Base-by-base conservation (phyloP, 2,888 invertebrate species). In the Ennomos erosarius region DNA sequence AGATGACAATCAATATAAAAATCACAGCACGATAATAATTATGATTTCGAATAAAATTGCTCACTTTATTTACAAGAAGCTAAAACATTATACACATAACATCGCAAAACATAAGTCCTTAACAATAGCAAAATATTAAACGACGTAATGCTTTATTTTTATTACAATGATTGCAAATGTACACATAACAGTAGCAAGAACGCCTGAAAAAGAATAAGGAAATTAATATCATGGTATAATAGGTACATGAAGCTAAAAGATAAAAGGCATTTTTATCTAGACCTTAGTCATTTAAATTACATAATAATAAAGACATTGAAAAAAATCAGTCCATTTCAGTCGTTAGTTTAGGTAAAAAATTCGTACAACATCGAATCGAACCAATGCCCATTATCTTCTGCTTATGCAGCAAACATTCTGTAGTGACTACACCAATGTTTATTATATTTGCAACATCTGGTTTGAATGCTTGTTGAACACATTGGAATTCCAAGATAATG, bases 131-230 rank as follows among this genome's bases (percentile, higher is more conserved):
- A 79, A 81, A 77, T 74, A 69, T 68, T 61, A 13, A 59, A 69
- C 58, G 69, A 68, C 68, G 73, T 49, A 76, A 79, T 70, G 75
- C 74, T 69, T 82, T 81, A 79, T 79, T 79, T 80, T 69, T 75
- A 74, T 68, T 81, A 71, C 64, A 79, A 79, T 73, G 75, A 81
- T 80, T 78, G 88, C 87, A 84, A 85, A 81, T 84, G 55, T 86
- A 89, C 85, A 89, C 83, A 85, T 78, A 78, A 88, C 84, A 82
- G 75, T 88, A 90, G 90, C 88, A 70, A 77, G 80, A 74, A 78
- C 77, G 74, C 85, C 90, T 90, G 89, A 88, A 90, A 88, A 82
- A 76, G 72, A 80, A 75, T 58, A 77, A 59, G 10, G 76, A 80
- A 79, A 81, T 81, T 82, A 83, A 79, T 75, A 82, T 71, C 70